A percentile compares a stretch with the other conserved stretches of the same genome.
phyloP scores from a whole-genome alignment of 2,113 vertebrate species.

The Naja naja region DNA sequence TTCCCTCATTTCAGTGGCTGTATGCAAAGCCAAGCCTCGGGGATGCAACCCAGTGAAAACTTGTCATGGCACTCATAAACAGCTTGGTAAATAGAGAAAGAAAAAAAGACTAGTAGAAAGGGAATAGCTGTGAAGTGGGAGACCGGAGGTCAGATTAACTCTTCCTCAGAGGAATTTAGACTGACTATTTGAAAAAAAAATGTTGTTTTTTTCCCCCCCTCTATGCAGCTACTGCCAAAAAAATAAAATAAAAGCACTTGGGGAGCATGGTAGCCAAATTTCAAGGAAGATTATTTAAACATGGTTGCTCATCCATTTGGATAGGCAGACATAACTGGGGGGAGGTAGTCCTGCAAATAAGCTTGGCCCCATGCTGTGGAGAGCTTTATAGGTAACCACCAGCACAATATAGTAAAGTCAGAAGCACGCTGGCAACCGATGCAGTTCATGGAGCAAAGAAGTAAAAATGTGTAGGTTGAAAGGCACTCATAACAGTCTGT shows the following conservation, averaged over 20 bases:
- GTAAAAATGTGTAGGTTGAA: neutral
- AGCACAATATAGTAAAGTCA: neutral
- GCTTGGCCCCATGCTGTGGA: neutral
- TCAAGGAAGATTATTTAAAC: neutral
- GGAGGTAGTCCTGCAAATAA: neutral
- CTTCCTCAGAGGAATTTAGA: neutral
- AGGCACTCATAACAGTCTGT: neutral
- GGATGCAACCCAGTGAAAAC: neutral
- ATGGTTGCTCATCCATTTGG: neutral
- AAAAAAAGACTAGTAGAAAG: neutral
- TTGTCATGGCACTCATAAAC: neutral
- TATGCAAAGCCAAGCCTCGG: neutral
- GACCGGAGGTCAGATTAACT: neutral
- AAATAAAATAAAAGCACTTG: neutral
- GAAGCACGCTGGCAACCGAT: neutral
- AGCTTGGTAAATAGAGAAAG: neutral
- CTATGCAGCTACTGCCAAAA: neutral
- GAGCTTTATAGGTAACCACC: neutral
- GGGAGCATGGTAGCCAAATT: neutral
- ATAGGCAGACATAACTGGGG: neutral
- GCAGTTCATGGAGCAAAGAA: neutral
- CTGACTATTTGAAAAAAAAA: neutral
- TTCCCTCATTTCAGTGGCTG: neutral
- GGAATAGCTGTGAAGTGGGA: neutral
- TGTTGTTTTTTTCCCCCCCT: neutral